Evolutionary conservation across 2,113 vertebrate genomes (phyloP).

Genomic region (Zosterops pallidus): DNA sequence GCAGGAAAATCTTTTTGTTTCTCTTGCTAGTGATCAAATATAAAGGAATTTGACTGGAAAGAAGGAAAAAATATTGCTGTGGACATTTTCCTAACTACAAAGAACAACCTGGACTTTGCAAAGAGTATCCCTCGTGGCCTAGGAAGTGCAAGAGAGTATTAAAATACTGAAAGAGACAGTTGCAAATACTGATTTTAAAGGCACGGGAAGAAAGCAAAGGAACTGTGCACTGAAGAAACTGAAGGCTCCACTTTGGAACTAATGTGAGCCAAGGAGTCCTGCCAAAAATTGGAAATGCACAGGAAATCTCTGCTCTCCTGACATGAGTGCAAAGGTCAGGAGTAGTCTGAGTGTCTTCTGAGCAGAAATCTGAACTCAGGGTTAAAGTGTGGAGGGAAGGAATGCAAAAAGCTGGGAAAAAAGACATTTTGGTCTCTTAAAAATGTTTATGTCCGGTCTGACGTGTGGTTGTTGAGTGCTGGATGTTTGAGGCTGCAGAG

Average conservation of each 20-base stretch:
- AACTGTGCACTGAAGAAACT: not conserved
- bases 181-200: not conserved
- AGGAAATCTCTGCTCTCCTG: not conserved
- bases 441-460: not conserved
- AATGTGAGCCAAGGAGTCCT: not conserved
- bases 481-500: not conserved
- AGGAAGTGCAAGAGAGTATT: not conserved
- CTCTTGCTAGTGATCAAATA: not conserved
- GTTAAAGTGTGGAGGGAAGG: not conserved
- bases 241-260: not conserved
- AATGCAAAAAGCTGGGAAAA: not conserved
- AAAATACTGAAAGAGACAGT: not conserved
- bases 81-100: not conserved
- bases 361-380: not conserved
- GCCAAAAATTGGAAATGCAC: not conserved
- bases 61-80: not conserved
- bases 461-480: rapidly evolving
- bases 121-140: rapidly evolving
- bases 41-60: not conserved
- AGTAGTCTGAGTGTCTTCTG: not conserved
- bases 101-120: not conserved
- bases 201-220: not conserved
- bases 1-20: not conserved
- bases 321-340: not conserved
- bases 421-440: not conserved